Conservation (phyloP, 1,140 invertebrate genomes). For the Brachionus manjavacas region DNA sequence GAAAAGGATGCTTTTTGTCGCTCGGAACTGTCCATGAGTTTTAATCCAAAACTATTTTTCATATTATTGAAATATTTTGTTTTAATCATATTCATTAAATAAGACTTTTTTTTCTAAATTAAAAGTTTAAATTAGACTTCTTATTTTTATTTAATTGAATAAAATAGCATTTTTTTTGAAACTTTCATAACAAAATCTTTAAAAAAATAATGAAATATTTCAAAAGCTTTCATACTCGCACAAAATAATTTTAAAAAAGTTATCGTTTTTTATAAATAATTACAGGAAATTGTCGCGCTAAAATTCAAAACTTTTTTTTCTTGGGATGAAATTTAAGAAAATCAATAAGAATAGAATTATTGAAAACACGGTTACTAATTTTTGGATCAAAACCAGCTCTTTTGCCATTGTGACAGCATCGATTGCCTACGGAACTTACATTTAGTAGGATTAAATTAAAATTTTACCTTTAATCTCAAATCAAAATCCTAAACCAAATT, state of each 20-base stretch:
- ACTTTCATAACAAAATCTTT: not conserved
- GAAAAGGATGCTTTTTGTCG: no score
- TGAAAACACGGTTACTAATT: not conserved
- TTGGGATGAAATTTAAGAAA: conserved; percentile 31
- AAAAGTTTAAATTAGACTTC: no score
- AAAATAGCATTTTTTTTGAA: not conserved
- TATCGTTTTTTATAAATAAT: not conserved
- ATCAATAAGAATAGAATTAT: conserved; percentile 12
- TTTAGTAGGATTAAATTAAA: not conserved
- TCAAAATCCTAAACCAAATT: not conserved
- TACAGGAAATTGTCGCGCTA: not conserved
- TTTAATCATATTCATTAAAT: no score
- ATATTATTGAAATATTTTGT: no score
- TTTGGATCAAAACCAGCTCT: conserved; percentile 4
- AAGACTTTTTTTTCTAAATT: no score
- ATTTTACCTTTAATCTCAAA: not conserved
- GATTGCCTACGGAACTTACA: not conserved
- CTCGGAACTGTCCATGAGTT: no score
- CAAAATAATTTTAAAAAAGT: not conserved
- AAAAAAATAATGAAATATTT: not conserved
- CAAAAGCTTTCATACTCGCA: not conserved
- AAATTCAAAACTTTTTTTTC: not conserved
- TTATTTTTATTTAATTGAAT: no score
- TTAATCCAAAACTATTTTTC: no score
- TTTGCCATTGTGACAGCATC: not conserved